Base-by-base conservation (phyloP, 2,113 vertebrate genomes). In the Spilogale gracilis region DNA sequence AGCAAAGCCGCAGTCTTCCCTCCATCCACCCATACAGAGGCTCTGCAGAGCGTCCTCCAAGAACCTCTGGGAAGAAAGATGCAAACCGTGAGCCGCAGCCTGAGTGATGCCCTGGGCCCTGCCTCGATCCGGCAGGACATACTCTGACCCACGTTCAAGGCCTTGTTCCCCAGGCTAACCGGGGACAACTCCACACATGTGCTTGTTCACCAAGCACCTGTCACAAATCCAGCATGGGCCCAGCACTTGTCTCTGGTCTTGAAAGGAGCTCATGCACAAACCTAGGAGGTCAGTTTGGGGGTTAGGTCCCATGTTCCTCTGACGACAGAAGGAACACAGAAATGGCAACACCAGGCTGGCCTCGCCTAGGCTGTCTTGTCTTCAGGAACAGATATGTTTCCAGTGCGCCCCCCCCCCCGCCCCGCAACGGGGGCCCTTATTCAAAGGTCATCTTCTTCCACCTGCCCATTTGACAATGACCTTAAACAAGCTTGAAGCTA, bases 381-480 rank as follows among this genome's bases (percentile, higher is more conserved):
- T 27, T 92, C 63, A 32, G 81, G 30, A 30, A 89, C 27, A n/a
- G 58, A 63, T 25, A 67, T 6, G 8, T 20, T 45, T n/a, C 14
- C 20, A 69, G 16, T 21, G 2, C 56, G 1, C 18, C 56, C 56
- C 65, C 1, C 30, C 30, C 6, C 3, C 17, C 7, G 45, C 32
- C 5, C 25, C 48, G 0, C 38, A 38, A 38, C 38, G 1, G 21
- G 0, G 8, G 63, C 8, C 11, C 79, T 48, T 48, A 10, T 63
- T 3, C 17, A 0, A 65, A 88, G 27, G 30, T 80, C 32, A 10
- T 67, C 67, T 74, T 45, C 63, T 58, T 54, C 52, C 71, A 84
- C 80, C 38, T 89, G 60, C 43, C 50, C n/a, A 25, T 67, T 91
- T 95, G 74, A 96, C 61, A 25, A 32, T 21, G 32, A 82, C 89